Conservation (phyloP, 2,113 vertebrate species). For the Mesembrinibis cayennensis region DNA sequence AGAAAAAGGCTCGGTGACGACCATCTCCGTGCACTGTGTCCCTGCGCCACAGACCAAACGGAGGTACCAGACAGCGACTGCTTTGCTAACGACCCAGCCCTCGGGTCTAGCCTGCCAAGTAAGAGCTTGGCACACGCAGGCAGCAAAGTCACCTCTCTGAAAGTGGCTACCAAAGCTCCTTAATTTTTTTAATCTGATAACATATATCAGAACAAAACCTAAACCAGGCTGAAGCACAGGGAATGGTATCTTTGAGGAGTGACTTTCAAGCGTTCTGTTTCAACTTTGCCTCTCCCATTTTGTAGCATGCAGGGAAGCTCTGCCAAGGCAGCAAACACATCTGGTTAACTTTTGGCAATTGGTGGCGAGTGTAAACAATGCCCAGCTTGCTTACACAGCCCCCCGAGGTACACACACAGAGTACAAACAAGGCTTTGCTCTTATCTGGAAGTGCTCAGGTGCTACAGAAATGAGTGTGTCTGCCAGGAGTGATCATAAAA, state of each 20-base stretch:
- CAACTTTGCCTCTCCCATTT: background rate
- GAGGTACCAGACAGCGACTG: background rate
- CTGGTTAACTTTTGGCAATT: background rate
- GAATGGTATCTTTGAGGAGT: background rate
- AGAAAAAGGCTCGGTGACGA: background rate
- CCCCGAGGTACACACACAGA: background rate
- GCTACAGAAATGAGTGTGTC: background rate
- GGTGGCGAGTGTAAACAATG: rapidly evolving
- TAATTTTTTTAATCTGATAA: background rate
- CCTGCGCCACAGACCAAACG: background rate
- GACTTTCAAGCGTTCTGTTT: background rate
- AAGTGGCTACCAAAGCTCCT: background rate
- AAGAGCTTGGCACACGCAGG: rapidly evolving
- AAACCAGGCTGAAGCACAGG: background rate
- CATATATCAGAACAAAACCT: background rate
- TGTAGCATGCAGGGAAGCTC: background rate
- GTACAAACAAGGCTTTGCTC: background rate
- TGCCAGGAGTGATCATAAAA: background rate
- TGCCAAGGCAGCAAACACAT: background rate
- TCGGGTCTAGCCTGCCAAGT: background rate
- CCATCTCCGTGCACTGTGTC: rapidly evolving
- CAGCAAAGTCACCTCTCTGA: background rate
- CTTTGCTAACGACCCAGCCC: background rate
- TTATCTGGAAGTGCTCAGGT: background rate
- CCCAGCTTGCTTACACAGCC: background rate